Conservation (phyloP, 1,140 invertebrate genomes). For the Heliconius hermathena region DNA sequence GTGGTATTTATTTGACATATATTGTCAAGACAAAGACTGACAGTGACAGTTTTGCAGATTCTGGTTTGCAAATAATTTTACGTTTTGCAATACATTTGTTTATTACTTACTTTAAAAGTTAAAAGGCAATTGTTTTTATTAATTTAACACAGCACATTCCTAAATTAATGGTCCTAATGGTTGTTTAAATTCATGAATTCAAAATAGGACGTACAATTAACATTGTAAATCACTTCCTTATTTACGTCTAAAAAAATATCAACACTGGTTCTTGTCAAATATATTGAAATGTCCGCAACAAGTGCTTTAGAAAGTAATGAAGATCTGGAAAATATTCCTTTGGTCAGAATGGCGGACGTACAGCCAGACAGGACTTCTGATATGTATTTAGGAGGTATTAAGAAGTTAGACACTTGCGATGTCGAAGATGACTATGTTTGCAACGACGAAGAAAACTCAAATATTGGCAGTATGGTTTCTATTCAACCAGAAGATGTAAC, state of each 20-base stretch:
- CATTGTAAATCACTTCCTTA: conserved; percentile 17
- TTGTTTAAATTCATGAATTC: not conserved
- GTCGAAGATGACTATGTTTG: conserved; percentile 49
- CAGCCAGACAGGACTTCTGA: conserved; percentile 57
- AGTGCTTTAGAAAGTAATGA: conserved; percentile 56
- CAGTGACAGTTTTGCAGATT: not conserved
- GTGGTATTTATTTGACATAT: not conserved
- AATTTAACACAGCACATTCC: not conserved
- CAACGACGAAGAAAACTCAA: conserved; percentile 59
- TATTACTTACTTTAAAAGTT: not conserved
- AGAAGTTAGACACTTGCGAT: conserved; percentile 46
- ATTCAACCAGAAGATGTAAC: conserved; percentile 55
- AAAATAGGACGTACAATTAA: not conserved
- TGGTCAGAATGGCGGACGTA: conserved; percentile 69
- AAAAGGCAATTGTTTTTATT: not conserved
- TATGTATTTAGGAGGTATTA: conserved; percentile 33
- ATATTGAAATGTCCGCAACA: conserved; percentile 52
- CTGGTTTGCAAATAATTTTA: not conserved
- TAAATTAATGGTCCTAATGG: not conserved
- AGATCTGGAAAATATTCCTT: conserved; percentile 59
- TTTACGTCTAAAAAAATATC: conserved; percentile 31
- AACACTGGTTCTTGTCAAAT: conserved; percentile 23
- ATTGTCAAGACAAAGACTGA: conserved; percentile 1
- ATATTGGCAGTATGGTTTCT: conserved; percentile 65
- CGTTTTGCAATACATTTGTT: not conserved